phyloP scores from a whole-genome alignment of 2,797 vertebrate species.

The Carduelis carduelis region DNA sequence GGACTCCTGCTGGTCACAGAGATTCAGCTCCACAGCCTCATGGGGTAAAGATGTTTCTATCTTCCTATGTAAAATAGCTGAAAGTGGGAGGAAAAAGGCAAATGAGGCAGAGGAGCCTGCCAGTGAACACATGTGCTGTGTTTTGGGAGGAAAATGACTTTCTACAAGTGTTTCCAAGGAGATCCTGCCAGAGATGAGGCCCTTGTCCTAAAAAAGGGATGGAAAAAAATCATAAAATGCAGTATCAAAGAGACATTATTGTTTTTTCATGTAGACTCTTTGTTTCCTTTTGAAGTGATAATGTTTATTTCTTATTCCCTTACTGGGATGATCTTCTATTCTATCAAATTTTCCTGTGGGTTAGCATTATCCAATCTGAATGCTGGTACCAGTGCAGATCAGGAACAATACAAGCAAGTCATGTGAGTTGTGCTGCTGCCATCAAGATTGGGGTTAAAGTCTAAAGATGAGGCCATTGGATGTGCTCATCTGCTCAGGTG shows the following conservation, averaged over 20 bases:
- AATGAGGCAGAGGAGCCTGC: background rate
- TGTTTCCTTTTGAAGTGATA: conserved; percentile 9
- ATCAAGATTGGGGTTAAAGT: background rate
- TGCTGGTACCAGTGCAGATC: background rate
- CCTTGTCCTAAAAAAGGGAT: background rate
- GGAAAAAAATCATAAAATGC: background rate
- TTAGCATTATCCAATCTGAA: background rate
- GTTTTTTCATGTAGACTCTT: background rate
- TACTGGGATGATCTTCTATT: background rate
- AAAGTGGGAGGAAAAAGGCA: background rate
- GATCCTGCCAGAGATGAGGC: background rate
- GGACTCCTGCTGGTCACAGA: background rate
- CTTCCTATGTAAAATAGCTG: background rate
- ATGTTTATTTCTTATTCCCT: background rate
- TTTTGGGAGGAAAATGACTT: background rate
- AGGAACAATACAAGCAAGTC: background rate
- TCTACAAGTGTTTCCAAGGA: conserved; percentile 31
- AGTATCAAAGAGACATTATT: background rate
- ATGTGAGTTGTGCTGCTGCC: background rate
- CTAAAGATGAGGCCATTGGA: background rate
- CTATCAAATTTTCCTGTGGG: background rate
- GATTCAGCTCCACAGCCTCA: fast-evolving
- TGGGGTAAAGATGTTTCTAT: background rate
- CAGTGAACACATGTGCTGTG: fast-evolving
- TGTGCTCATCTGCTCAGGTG: background rate